phyloP scores from a whole-genome alignment of 2,113 vertebrate species.

The Harpagus bidentatus region DNA sequence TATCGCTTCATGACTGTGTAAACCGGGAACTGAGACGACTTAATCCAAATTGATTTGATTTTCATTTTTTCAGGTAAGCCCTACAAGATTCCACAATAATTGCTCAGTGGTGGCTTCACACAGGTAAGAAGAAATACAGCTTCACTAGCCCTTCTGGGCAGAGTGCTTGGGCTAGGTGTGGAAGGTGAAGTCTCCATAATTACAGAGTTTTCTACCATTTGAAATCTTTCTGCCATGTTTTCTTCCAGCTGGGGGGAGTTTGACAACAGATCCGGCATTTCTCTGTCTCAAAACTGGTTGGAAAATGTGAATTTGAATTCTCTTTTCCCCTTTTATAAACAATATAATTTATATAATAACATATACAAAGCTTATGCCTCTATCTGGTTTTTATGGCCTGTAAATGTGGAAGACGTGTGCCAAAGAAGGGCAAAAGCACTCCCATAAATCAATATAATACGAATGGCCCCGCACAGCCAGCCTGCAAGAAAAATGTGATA shows the following conservation, averaged over 20 bases:
- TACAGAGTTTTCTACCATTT: background rate
- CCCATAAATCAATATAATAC: background rate
- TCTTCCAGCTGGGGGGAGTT: background rate
- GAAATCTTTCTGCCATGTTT: background rate
- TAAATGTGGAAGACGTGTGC: background rate
- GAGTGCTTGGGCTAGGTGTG: background rate
- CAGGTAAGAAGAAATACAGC: background rate
- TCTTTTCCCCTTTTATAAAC: background rate
- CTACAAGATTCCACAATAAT: background rate
- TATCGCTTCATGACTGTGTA: background rate
- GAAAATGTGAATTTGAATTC: background rate
- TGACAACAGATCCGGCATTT: background rate
- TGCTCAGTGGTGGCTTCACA: background rate
- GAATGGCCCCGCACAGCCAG: background rate
- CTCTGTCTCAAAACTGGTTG: background rate
- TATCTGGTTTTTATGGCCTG: background rate
- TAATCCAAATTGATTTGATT: background rate
- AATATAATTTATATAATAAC: background rate
- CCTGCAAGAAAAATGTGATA: slow-evolving; percentile 8
- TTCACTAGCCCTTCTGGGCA: background rate
- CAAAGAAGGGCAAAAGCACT: background rate
- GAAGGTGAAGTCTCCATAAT: background rate
- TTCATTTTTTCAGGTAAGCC: background rate
- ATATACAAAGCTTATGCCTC: background rate
- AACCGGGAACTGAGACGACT: accelerated